Percentiles rank a stretch among this genome's conserved stretches.
These are phyloP conservation scores for Pachypeltis micranthus DNA, from an alignment of 1,140 invertebrate genomes.

Conservation along the genomic window DNA sequence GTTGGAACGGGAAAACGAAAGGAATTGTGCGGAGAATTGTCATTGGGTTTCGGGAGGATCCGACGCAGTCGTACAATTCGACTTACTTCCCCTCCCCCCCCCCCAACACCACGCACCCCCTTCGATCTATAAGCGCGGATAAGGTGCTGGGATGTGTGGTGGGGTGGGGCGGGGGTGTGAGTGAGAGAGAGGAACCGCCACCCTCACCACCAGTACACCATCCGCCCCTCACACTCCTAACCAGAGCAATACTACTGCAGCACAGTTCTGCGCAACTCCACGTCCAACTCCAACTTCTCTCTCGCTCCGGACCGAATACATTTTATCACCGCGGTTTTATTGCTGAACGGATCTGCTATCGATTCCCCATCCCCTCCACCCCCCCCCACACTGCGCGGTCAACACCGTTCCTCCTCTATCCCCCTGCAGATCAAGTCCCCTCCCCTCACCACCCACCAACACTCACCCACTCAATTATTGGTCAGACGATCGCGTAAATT, in stretches of 20 bases:
- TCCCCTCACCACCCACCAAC: no score
- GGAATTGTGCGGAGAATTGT: neutral
- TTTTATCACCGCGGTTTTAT: constrained; percentile 11
- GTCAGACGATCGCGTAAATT: no score
- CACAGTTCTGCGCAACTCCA: neutral
- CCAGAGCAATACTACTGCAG: constrained; percentile 9
- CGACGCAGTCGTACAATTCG: constrained; percentile 4
- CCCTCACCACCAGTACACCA: no score
- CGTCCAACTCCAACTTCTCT: neutral
- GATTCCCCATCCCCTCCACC: no score
- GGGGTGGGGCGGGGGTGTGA: no score
- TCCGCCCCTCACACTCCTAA: constrained; percentile 5
- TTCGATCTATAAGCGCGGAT: neutral
- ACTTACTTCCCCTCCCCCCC: constrained; percentile 5
- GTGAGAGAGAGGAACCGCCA: no score
- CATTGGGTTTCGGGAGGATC: neutral
- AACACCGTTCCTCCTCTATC: neutral
- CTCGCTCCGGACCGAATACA: constrained; percentile 1
- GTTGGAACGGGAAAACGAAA: neutral
- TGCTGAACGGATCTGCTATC: no score
- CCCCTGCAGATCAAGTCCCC: no score
- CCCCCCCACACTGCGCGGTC: no score
- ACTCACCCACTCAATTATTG: no score
- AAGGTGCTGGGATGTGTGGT: no score
- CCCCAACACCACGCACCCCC: neutral